Evolutionary conservation across 2,113 vertebrate genomes (phyloP), one percentile per base, ranked within the genome.

Genomic region (Todiramphus chloris): DNA sequence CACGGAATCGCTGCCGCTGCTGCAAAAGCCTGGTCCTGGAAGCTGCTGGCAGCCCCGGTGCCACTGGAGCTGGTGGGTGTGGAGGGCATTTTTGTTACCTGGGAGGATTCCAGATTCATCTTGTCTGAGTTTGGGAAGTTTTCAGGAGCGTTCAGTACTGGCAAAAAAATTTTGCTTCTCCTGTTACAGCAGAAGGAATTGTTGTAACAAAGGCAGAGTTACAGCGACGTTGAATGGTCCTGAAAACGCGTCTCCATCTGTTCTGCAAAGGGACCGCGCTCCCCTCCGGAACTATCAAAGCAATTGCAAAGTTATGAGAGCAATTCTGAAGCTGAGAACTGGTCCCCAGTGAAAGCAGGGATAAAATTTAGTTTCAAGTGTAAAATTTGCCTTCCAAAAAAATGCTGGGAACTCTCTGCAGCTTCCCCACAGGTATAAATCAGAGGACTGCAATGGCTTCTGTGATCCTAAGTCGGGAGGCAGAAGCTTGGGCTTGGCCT

Each of bases 231-330:
- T 10, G 94, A 81, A 82, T 44, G 41, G 48, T 75, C 53, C 69
- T 90, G 95, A 33, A 94, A 93, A 78, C 59, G 39, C 2, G 16
- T 69, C 89, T 95, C 94, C 91, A 91, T 96, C 96, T 96, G 95
- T 87, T 92, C 77, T 63, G 96, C 5, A 44, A 58, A 92, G 95
- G 84, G 96, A 78, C 80, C 21, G 35, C 0, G 13, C 88, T 91
- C 80, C 89, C 86, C 92, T 87, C 76, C 60, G 92, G 92, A 91
- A 15, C 89, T 30, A 89, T 70, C 88, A 73, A n/a, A 5, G 39
- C 69, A 27, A 95, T 33, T 93, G 62, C 58, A 37, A 80, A 87
- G 74, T 93, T 89, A 95, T 24, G 80, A 78, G 92, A 94, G 95
- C 93, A 79, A 39, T 93, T 79, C 95, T 35, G 62, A 76, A 84